Evolutionary conservation across 2,888 invertebrate species (phyloP), one percentile per base, ranked within the genome.

Genomic region (Euzetes globulus): DNA sequence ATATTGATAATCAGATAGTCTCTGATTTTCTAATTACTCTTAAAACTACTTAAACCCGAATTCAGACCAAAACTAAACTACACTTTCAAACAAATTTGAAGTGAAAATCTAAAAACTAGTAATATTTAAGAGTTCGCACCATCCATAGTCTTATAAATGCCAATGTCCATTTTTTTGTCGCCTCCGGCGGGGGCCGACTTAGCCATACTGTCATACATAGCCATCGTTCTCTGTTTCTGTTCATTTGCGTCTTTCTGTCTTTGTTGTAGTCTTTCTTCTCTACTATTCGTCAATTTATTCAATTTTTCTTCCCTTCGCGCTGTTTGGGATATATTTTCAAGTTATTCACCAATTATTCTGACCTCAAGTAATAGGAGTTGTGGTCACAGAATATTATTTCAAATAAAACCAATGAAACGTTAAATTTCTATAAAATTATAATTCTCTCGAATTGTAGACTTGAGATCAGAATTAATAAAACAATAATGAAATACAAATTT

Each of bases 151-250:
- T 77, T 78, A 75, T 77, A 77, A 63, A 78, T 79, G 75, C 76
- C 77, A 70, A 78, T 77, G 63, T 79, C 78, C 77, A 79, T 77
- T 55, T 70, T 74, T 60, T 79, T 79, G 25, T 78, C 75, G 2
- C 77, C 79, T 7, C 80, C 80, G 22, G 79, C 80, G 1, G 79
- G 78, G 2, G 78, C 77, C 9, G 77, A 78, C 72, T 79, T 80
- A 37, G 81, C 82, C 79, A 81, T 81, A 47, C 81, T 79, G 75
- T 82, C 80, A 76, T 82, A 83, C 77, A 80, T 80, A 45, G 80
- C 79, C 76, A 83, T 73, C 75, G 82, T 82, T 72, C 80, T 78
- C 74, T 80, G 79, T 76, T 83, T 82, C 60, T 81, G 80, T 41
- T 81, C 81, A 52, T 82, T 82, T 0, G 83, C 82, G 76, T 80